Evolutionary conservation across 2,888 invertebrate genomes (phyloP), one percentile per base, ranked within the genome.

Genomic region (Apamea epomidion): DNA sequence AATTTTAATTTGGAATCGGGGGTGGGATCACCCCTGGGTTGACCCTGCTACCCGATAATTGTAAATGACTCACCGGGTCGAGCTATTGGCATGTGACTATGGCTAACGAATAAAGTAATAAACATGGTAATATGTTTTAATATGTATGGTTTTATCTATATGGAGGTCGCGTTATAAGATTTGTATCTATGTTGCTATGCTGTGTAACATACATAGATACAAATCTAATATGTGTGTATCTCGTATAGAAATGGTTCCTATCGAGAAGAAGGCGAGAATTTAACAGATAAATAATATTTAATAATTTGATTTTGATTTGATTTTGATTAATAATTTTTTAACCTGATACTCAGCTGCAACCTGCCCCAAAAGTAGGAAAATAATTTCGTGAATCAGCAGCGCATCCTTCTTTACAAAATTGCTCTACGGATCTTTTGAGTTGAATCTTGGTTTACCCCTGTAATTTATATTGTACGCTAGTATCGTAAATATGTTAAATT

Each of bases 1-100:
- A 93, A 95, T 95, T 95, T 94, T 93, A 95, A 94, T 94, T 95
- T 93, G 90, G 92, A 93, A 91, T 92, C 88, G 91, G 93, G 93
- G 93, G 91, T 89, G 87, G 84, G 81, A 74, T 86, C 91, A 91
- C 93, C 92, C 93, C 90, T 64, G 29, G 86, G 84, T 87, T 92
- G 94, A 92, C 93, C 92, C 90, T 74, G 87, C 89, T 90, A 87
- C 92, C 91, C 91, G 90, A 93, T 94, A 91, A 93, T 93, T 93
- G 92, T 91, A 88, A 92, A 92, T 94, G 94, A 94, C 91, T 94
- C 94, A 94, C 91, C 87, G 88, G 29, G 51, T 25, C 67, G 73
- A 58, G 70, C 62, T 45, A 76, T 67, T 62, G 58, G 45, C 60
- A 32, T 81, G 64, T 75, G 62, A 29, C 74, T 69, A 78, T 25